A percentile compares a stretch with the other conserved stretches of the same genome.
Conservation (phyloP, 2,113 vertebrate species). For the Apeltes quadracus region DNA sequence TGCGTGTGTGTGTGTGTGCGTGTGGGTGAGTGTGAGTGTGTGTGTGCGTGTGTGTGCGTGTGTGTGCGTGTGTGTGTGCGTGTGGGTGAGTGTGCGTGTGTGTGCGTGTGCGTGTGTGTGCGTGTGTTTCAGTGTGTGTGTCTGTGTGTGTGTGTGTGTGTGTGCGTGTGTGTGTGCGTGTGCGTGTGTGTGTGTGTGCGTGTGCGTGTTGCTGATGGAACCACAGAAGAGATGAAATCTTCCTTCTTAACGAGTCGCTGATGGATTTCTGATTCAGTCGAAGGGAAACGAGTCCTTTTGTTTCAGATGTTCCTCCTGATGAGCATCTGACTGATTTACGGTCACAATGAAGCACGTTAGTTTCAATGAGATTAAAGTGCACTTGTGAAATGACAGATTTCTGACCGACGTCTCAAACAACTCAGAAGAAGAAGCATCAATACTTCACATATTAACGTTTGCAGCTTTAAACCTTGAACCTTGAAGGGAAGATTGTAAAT, state of each 20-base stretch:
- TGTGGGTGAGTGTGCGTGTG: too few relatives aligned
- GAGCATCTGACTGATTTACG: neutral
- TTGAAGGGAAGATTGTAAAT: too few relatives aligned
- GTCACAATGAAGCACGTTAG: neutral
- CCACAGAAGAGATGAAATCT: neutral
- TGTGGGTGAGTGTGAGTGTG: neutral
- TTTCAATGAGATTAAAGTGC: conserved; percentile 33
- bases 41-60: too few relatives aligned
- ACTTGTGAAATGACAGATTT: neutral
- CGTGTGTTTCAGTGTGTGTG: too few relatives aligned
- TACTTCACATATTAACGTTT: too few relatives aligned
- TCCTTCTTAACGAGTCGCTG: neutral
- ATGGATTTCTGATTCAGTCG: neutral
- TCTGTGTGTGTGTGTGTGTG: too few relatives aligned
- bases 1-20: neutral
- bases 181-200: neutral
- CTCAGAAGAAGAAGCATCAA: too few relatives aligned
- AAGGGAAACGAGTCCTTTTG: neutral
- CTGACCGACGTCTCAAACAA: too few relatives aligned
- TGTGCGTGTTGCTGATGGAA: neutral
- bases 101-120: too few relatives aligned
- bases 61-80: too few relatives aligned
- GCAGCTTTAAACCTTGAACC: too few relatives aligned
- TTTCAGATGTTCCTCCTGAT: too few relatives aligned
- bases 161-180: neutral